phyloP scores from a whole-genome alignment of 2,888 invertebrate genomes.

The Ferdinandea cuprea region DNA sequence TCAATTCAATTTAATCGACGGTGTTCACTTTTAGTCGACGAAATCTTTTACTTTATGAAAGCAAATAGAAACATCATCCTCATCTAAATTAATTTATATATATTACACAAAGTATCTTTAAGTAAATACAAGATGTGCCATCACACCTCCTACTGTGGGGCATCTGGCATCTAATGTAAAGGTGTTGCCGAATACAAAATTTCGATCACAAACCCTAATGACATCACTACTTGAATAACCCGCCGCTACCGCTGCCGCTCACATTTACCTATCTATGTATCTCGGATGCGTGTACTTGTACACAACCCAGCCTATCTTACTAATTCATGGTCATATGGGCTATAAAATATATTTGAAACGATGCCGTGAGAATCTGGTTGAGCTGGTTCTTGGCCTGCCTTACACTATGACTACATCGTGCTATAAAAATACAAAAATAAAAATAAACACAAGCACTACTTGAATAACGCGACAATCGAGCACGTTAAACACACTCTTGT shows the following conservation, averaged over 20 bases:
- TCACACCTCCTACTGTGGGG: neutral
- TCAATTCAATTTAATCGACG: constrained; percentile 50
- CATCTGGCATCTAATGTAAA: neutral
- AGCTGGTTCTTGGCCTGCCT: constrained; percentile 47
- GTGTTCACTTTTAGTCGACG: constrained; percentile 28
- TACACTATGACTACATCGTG: constrained; percentile 2
- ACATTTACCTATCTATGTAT: neutral
- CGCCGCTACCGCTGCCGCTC: neutral
- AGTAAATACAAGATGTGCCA: constrained; percentile 1
- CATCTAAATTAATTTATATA: too few relatives aligned
- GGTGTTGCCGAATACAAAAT: neutral
- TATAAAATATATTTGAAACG: constrained; percentile 52
- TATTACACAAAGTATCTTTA: constrained; percentile 27
- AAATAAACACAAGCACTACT: neutral
- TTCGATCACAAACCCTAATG: constrained; percentile 31
- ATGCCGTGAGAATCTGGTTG: constrained; percentile 67
- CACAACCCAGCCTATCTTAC: constrained; percentile 40
- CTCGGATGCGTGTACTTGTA: constrained; percentile 19
- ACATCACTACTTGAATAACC: constrained; percentile 37
- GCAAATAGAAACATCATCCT: too few relatives aligned
- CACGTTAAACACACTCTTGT: too few relatives aligned
- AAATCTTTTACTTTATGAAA: too few relatives aligned
- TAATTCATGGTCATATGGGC: constrained; percentile 59
- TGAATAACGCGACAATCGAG: neutral
- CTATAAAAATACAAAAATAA: constrained; percentile 9